These are phyloP conservation scores for Ochotona princeps DNA, from an alignment of 2,113 vertebrate genomes.

Conservation along the genomic window DNA sequence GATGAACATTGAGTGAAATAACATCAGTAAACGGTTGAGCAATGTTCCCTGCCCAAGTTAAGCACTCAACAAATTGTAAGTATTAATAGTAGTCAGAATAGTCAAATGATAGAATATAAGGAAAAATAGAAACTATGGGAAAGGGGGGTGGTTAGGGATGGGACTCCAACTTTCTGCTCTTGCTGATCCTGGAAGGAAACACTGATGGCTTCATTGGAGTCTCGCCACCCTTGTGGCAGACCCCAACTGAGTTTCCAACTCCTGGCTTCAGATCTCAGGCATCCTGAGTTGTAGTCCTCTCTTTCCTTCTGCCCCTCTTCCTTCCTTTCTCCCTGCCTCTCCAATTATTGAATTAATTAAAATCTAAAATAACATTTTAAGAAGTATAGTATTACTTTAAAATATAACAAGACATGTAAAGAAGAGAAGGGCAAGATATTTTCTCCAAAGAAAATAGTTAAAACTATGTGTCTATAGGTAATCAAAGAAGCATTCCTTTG, in stretches of 20 bases:
- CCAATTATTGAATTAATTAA: no score
- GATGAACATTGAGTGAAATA: conserved; percentile 22
- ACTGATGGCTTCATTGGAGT: no score
- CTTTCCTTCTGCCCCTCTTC: no score
- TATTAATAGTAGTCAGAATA: background rate
- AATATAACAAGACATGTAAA: background rate
- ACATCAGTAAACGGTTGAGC: background rate
- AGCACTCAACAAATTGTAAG: background rate
- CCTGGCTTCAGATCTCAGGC: no score
- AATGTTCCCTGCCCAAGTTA: background rate
- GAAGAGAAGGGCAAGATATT: background rate
- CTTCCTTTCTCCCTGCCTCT: no score
- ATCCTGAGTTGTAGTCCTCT: no score
- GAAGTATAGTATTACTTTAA: background rate
- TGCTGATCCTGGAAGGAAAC: no score
- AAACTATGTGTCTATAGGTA: background rate
- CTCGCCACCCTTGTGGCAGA: no score
- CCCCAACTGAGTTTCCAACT: no score
- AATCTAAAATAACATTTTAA: background rate
- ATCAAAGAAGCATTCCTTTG: background rate
- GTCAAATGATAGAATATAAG: background rate
- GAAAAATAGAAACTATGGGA: conserved; percentile 7
- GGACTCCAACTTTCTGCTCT: no score
- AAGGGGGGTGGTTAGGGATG: background rate
- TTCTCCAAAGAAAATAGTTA: background rate